Evolutionary conservation across 2,888 invertebrate genomes (phyloP), one percentile per base, ranked within the genome.

Genomic region (Volucella inanis): DNA sequence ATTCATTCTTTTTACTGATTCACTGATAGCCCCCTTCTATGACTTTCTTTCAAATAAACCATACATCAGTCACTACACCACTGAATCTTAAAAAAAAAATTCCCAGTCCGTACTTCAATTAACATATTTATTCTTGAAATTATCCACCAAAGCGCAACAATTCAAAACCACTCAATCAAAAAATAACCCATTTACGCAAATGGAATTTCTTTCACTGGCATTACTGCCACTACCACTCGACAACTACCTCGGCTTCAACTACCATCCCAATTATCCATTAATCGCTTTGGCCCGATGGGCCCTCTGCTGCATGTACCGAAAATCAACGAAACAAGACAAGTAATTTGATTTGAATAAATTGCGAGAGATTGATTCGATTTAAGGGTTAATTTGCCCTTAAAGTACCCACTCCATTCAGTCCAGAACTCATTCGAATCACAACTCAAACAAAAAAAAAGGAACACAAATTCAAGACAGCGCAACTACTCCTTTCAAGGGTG

Each of bases 301-400:
- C 47, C 57, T 50, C 59, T n/a, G 18, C 45, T 22, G 31, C 22
- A 22, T 3, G 3, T 22, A 22, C n/a, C 39, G 39, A 71, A 85
- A 78, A 74, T 52, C 54, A 15, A 59, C 72, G 72, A 83, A 78
- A 70, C 50, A 71, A 76, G 76, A 68, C 71, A 81, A 85, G 76
- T 81, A 85, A 85, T 85, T 81, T 76, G 85, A 85, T 85, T 85
- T 81, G 81, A 85, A 85, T 85, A 85, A 85, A 85, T 85, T 85
- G 85, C 81, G 54, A 85, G 81, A 76, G 85, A 85, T 85, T 85
- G 85, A 85, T 85, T 85, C 85, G 81, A 81, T 85, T 85, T 85
- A 85, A 85, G 85, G 85, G 85, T 85, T 85, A 85, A 85, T 85
- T 85, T 85, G 55, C 76, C 57, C n/a, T 45, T 85, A 67, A 71